phyloP scores from a whole-genome alignment of 2,888 invertebrate genomes.

The Monoplex corrugatus region DNA sequence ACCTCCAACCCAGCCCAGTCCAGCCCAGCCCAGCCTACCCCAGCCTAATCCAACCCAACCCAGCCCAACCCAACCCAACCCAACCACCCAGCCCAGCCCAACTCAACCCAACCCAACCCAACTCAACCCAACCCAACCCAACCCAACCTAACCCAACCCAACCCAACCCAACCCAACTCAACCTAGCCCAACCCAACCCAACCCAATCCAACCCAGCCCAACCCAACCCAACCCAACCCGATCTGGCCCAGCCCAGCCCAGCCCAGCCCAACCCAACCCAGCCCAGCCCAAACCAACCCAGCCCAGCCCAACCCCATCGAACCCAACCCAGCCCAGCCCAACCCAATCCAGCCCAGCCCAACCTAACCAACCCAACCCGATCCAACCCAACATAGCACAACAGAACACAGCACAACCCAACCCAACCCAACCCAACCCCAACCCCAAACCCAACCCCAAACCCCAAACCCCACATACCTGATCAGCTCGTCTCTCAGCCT shows the following conservation, averaged over 20 bases:
- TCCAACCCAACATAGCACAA: background rate
- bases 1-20: background rate
- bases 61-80: background rate
- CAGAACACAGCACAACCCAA: background rate
- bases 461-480: constrained; percentile 81
- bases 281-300: background rate
- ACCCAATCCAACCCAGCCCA: too few relatives aligned
- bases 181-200: background rate
- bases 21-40: background rate
- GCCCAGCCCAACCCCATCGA: background rate
- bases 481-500: constrained; percentile 90
- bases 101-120: background rate
- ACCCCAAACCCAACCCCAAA: background rate
- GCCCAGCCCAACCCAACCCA: background rate
- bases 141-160: background rate
- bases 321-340: background rate
- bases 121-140: background rate
- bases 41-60: background rate
- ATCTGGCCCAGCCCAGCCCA: background rate
- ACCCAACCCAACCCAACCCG: background rate
- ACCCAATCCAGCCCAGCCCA: background rate
- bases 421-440: background rate
- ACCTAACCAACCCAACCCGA: background rate
- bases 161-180: background rate
- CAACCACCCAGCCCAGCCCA: background rate